These are phyloP conservation scores for Branchellion lobata DNA, from an alignment of 2,888 invertebrate genomes.

Conservation along the genomic window DNA sequence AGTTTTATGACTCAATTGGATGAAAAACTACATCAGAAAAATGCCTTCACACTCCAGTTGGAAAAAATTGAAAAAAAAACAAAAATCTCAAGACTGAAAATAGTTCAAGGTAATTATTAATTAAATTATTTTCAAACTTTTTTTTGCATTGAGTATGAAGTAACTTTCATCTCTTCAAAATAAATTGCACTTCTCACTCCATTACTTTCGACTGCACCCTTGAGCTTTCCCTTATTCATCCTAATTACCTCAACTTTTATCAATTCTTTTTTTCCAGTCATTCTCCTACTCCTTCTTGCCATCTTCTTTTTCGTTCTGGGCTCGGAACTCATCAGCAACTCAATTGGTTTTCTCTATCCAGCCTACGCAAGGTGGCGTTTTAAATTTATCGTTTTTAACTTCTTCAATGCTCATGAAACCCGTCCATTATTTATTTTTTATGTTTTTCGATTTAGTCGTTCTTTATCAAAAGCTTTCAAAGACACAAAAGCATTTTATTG, in stretches of 20 bases:
- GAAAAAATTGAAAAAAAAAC: slow-evolving; percentile 30
- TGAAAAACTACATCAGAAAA: slow-evolving; percentile 36
- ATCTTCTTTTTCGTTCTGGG: slow-evolving; percentile 16
- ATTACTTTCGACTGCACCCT: too few relatives aligned
- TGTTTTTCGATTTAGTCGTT: neutral
- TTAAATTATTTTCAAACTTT: neutral
- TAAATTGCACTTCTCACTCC: too few relatives aligned
- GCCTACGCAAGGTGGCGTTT: slow-evolving; percentile 26
- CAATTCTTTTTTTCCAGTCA: neutral
- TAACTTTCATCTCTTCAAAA: neutral
- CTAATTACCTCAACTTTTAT: neutral
- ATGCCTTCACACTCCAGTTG: slow-evolving; percentile 8
- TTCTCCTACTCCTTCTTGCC: slow-evolving; percentile 6
- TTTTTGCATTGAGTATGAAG: neutral
- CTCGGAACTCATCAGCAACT: slow-evolving; percentile 40
- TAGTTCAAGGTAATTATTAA: slow-evolving; percentile 34
- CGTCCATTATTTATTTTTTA: neutral
- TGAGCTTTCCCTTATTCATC: neutral
- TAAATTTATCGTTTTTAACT: neutral
- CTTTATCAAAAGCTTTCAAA: too few relatives aligned
- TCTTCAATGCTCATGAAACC: neutral
- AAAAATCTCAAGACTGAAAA: slow-evolving; percentile 29
- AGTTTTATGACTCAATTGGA: slow-evolving; percentile 20
- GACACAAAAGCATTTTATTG: too few relatives aligned
- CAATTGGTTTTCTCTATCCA: slow-evolving; percentile 40